Percentiles rank a stretch among this genome's conserved stretches.
Evolutionary conservation across 1,140 invertebrate species (phyloP).

Genomic region (Tribolium castaneum): DNA sequence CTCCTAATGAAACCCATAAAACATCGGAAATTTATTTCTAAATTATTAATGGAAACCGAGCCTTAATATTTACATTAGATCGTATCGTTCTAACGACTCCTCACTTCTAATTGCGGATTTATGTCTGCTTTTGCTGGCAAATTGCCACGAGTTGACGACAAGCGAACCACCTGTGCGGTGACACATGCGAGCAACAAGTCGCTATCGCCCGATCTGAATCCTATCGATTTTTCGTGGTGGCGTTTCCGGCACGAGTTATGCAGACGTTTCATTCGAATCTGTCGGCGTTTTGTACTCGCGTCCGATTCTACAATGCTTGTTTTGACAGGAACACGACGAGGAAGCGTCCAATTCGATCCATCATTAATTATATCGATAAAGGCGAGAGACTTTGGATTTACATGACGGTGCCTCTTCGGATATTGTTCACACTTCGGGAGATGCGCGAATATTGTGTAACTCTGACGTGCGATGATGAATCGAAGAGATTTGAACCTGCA

Average conservation of each 20-base stretch:
- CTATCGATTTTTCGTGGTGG: neutral
- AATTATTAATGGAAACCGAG: conserved; percentile 17
- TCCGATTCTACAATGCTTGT: conserved; percentile 13
- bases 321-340: conserved; percentile 25
- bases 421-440: neutral
- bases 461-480: neutral
- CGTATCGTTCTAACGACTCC: conserved; percentile 2
- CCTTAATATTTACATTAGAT: conserved; percentile 24
- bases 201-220: neutral
- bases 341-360: conserved; percentile 26
- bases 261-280: conserved; percentile 27
- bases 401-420: conserved; percentile 9
- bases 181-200: conserved; percentile 18
- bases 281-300: neutral
- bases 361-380: conserved; percentile 29
- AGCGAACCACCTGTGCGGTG: conserved; percentile 2
- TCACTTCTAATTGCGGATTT: conserved; percentile 15
- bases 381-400: neutral
- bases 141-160: conserved; percentile 4
- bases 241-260: conserved; percentile 7
- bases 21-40: conserved; percentile 2
- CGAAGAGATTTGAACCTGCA: neutral
- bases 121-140: neutral
- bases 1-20: conserved; percentile 12
- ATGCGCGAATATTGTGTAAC: conserved; percentile 14